A percentile compares a stretch with the other conserved stretches of the same genome.
These are phyloP conservation scores for Squalus acanthias DNA, from an alignment of 2,797 vertebrate genomes.

Conservation along the genomic window DNA sequence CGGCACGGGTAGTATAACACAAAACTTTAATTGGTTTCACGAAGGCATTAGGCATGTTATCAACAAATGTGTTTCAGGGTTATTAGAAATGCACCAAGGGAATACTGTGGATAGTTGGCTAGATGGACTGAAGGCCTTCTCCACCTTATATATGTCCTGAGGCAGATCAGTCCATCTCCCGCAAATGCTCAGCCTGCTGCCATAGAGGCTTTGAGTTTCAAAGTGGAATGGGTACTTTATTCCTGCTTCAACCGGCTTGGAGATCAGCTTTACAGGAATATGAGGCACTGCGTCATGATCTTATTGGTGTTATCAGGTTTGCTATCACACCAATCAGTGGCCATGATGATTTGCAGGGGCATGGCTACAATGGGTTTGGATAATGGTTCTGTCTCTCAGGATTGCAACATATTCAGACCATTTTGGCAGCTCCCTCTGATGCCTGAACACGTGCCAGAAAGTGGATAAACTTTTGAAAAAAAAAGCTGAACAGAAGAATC, in stretches of 20 bases:
- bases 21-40: neutral
- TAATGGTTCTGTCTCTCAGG: neutral
- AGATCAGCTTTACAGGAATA: neutral
- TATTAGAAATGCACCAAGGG: neutral
- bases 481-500: neutral
- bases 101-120: neutral
- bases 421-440: neutral
- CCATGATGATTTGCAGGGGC: neutral
- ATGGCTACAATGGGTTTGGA: neutral
- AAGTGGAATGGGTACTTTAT: neutral
- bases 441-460: neutral
- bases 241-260: neutral
- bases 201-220: neutral
- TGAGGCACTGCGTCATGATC: neutral
- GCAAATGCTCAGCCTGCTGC: neutral
- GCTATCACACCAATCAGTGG: neutral
- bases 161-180: neutral
- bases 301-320: neutral
- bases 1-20: neutral
- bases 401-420: neutral
- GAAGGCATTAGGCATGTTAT: neutral
- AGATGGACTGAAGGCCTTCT: neutral
- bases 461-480: neutral
- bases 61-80: neutral
- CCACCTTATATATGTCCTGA: neutral